A percentile compares a stretch with the other conserved stretches of the same genome.
These are phyloP conservation scores for Noctilio leporinus DNA, from an alignment of 2,113 vertebrate genomes.

Conservation along the genomic window DNA sequence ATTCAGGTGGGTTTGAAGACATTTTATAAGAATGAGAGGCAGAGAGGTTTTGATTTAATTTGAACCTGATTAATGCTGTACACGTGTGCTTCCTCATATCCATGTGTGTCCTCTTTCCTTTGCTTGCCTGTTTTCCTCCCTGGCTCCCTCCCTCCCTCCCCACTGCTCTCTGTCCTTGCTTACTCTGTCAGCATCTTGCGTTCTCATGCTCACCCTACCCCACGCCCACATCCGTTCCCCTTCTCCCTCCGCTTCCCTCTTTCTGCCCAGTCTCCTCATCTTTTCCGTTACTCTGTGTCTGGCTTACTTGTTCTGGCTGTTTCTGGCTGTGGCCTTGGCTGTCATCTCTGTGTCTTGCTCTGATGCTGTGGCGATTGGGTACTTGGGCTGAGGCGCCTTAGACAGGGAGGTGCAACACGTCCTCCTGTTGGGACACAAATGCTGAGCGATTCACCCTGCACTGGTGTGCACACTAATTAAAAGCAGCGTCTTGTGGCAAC, in stretches of 20 bases:
- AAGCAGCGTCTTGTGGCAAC: not conserved
- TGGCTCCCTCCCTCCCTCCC: not conserved
- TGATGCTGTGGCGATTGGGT: not conserved
- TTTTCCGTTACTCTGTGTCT: not conserved
- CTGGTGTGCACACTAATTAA: not conserved
- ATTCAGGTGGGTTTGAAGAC: slow-evolving; percentile 81
- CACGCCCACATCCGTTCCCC: too few relatives aligned
- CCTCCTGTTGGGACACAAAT: not conserved
- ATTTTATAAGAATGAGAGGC: not conserved
- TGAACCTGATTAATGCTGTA: not conserved
- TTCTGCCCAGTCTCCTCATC: not conserved
- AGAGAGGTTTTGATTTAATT: not conserved
- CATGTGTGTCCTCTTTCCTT: not conserved
- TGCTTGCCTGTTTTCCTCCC: not conserved
- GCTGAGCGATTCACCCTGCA: not conserved
- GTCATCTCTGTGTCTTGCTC: not conserved
- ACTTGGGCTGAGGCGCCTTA: not conserved
- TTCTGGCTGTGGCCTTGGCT: not conserved
- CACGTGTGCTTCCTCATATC: accelerated
- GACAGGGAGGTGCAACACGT: not conserved
- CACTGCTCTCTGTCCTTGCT: not conserved
- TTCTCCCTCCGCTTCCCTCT: not conserved
- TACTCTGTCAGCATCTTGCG: not conserved
- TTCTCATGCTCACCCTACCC: not conserved
- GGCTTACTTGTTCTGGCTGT: not conserved